These are phyloP conservation scores for Rhimphoctona megacephalus DNA, from an alignment of 2,888 invertebrate species.

Conservation along the genomic window DNA sequence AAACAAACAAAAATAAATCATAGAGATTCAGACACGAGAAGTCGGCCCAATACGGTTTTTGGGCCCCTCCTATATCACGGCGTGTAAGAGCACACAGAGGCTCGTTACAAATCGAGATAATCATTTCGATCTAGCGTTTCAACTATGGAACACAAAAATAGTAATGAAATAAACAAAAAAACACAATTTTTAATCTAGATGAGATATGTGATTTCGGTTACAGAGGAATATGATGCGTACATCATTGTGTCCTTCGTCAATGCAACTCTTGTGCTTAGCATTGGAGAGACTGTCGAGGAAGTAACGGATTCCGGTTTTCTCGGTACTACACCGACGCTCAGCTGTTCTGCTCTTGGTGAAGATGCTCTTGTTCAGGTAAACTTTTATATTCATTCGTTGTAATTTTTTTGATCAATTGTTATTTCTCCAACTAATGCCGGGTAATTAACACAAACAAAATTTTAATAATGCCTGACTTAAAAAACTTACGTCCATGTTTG, in stretches of 20 bases:
- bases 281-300: slow-evolving; percentile 99
- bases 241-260: slow-evolving; percentile 99
- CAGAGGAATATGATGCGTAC: slow-evolving; percentile 99
- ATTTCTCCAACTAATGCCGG: too few species aligned
- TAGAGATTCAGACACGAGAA: slow-evolving; percentile 48
- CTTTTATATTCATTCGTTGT: neutral
- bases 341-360: slow-evolving; percentile 98
- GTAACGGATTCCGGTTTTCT: slow-evolving; percentile 99
- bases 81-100: slow-evolving; percentile 32
- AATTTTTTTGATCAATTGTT: neutral
- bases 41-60: slow-evolving; percentile 54
- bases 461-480: too few species aligned
- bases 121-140: slow-evolving; percentile 46
- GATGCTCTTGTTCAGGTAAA: slow-evolving; percentile 98
- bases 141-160: slow-evolving; percentile 32
- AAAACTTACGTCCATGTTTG: too few species aligned
- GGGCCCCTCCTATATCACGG: slow-evolving; percentile 32
- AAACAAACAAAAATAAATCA: slow-evolving; percentile 28
- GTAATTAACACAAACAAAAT: too few species aligned
- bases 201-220: slow-evolving; percentile 87
- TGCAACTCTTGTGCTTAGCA: slow-evolving; percentile 99
- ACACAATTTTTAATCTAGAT: slow-evolving; percentile 70
- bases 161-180: slow-evolving; percentile 43
- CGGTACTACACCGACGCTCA: slow-evolving; percentile 99
- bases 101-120: slow-evolving; percentile 38